phyloP scores from a whole-genome alignment of 2,113 vertebrate genomes.

The Psophia crepitans region DNA sequence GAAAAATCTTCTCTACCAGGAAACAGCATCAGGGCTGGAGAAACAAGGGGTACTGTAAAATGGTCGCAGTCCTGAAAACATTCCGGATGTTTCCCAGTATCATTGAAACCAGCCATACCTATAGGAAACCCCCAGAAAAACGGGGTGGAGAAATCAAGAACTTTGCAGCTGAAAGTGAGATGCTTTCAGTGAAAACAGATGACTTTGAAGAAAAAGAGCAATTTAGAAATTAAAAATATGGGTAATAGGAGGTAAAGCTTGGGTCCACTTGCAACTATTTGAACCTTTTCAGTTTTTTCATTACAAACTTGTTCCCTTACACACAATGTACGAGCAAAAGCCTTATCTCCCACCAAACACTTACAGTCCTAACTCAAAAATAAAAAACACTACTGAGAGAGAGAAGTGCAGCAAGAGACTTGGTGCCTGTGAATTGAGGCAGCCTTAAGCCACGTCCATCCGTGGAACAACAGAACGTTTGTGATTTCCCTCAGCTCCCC shows the following conservation, averaged over 20 bases:
- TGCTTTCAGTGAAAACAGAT: neutral
- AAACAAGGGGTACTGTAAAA: neutral
- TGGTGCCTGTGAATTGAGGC: neutral
- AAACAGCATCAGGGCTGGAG: neutral
- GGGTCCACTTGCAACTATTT: neutral
- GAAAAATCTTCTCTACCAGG: neutral
- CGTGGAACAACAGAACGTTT: neutral
- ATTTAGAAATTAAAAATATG: neutral
- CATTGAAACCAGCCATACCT: neutral
- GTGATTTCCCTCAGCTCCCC: neutral
- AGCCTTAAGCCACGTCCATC: neutral
- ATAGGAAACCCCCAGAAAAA: neutral
- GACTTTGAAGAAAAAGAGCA: neutral
- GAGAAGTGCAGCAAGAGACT: neutral
- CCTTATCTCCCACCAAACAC: neutral
- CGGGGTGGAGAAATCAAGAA: neutral
- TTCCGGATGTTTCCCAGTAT: neutral
- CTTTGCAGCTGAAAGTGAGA: neutral
- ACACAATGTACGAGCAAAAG: neutral
- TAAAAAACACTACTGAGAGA: neutral
- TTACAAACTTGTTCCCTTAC: neutral
- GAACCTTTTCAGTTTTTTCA: neutral
- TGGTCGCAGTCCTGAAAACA: neutral
- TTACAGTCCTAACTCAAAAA: neutral
- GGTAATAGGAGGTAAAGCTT: neutral